Conservation (phyloP, 2,797 vertebrate species). For the Chaetodon trifasciatus region DNA sequence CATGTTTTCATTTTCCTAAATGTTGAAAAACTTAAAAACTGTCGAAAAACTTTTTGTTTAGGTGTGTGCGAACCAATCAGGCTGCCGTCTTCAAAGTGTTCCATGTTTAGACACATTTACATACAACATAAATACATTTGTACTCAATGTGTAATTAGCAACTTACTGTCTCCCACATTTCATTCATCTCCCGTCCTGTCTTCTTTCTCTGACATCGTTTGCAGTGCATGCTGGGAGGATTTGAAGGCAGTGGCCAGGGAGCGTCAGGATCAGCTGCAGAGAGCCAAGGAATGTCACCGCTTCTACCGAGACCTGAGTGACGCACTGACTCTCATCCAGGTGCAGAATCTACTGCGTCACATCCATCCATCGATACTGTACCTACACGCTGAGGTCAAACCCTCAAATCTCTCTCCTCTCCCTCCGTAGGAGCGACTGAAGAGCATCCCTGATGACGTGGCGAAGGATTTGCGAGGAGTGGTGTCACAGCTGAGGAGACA, state of each 20-base stretch:
- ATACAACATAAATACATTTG: too few species aligned
- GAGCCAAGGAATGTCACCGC: conserved; percentile 83
- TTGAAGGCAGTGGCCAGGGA: conserved; percentile 81
- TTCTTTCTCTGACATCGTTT: not conserved
- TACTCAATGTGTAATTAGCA: too few species aligned
- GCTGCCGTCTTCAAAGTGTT: too few species aligned
- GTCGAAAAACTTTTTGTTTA: too few species aligned
- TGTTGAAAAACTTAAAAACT: too few species aligned
- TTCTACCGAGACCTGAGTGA: conserved; percentile 88
- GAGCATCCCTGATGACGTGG: conserved; percentile 89
- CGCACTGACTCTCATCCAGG: conserved; percentile 88
- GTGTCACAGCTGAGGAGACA: conserved; percentile 89
- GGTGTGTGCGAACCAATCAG: too few species aligned
- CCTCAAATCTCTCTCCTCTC: not conserved
- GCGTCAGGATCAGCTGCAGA: conserved; percentile 80
- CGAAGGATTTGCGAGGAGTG: conserved; percentile 87
- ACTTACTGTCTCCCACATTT: not conserved
- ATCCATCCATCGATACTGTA: too few species aligned
- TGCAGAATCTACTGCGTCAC: conserved; percentile 41
- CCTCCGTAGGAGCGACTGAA: conserved; percentile 87
- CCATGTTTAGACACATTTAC: too few species aligned
- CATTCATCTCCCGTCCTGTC: not conserved
- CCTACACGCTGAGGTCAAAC: too few species aligned
- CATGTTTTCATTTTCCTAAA: too few species aligned
- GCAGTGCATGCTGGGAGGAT: conserved; percentile 89